Base-by-base conservation (phyloP, 1,140 invertebrate genomes). In the Pomacea maculata region DNA sequence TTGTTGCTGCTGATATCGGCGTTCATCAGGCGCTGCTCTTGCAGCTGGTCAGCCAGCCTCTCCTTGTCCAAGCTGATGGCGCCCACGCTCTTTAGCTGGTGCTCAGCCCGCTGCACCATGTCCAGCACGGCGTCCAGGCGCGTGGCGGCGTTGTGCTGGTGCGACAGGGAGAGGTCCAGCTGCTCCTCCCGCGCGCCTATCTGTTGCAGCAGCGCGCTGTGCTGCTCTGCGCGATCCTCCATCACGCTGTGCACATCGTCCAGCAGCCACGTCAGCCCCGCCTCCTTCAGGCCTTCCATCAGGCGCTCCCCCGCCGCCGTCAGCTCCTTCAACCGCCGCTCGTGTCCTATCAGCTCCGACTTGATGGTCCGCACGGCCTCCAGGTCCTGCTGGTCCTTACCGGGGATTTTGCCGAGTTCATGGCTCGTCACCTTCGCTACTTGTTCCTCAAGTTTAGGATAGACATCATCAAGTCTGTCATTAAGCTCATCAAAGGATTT, bases 101-200 rank as follows among this genome's bases (percentile, higher is more conserved):
- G 95, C 89, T 98, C 97, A 8, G 95, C 95, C 82, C 95, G 94
- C 80, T 95, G 95, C 21, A 98, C 92, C 97, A 96, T 98, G 65
- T 93, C 92, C 9, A 95, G 94, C 17, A 98, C 93, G 78, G 95
- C 94, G 86, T 98, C 96, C 1, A 98, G 92, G 8, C 96, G 95
- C 89, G 98, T 96, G 89, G 97, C 96, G 10, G 98, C 95, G 21
- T 96, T 97, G 91, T 98, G 97, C 82, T 96, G 96, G 89, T 97
- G 96, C 10, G 97, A 94, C 52, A 98, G 84, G 12, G 96, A 96
- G 0, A 95, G 95, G 82, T 98, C 97, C 71, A 99, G 91, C 68
- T 95, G 94, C 83, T 95, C 94, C 86, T 96, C 97, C n/a, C 95
- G 94, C 10, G 95, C 94, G 17, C 94, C 94, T 4, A 98, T 92